Percentiles rank a stretch among this genome's conserved stretches.
Evolutionary conservation across 1,140 invertebrate species (phyloP).

Genomic region (Mizuhopecten yessoensis): DNA sequence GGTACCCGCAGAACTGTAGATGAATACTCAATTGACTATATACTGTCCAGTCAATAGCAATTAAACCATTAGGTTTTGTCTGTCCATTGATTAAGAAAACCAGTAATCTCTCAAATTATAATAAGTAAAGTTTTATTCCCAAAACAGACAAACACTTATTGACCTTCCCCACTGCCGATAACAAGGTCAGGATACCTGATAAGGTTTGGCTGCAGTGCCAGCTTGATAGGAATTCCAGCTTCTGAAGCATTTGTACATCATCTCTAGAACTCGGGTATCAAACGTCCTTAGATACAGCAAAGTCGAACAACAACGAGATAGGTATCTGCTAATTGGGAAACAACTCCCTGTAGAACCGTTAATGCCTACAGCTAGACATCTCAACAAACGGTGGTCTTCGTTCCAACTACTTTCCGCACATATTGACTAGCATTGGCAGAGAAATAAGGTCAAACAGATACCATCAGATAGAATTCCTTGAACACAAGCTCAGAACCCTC

Average conservation of each 20-base stretch:
- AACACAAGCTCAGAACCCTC: too few relatives aligned
- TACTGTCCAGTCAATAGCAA: too few relatives aligned
- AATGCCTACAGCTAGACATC: neutral
- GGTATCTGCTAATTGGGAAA: neutral
- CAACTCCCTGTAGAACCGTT: neutral
- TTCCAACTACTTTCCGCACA: neutral
- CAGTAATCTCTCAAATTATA: too few relatives aligned
- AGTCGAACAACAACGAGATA: constrained; percentile 11
- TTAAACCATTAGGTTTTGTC: too few relatives aligned
- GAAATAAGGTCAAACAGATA: too few relatives aligned
- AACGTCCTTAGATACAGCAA: neutral
- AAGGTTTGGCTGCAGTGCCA: neutral
- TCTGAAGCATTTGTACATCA: neutral
- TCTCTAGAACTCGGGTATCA: neutral
- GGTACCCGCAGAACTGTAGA: too few relatives aligned
- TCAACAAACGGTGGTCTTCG: neutral
- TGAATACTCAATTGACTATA: too few relatives aligned
- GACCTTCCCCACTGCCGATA: neutral
- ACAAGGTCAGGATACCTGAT: neutral
- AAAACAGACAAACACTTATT: neutral
- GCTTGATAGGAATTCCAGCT: neutral
- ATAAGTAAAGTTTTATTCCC: too few relatives aligned
- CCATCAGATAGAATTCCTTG: neutral
- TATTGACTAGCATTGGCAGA: neutral
- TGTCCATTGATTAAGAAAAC: too few relatives aligned